Base-by-base conservation (phyloP, 2,113 vertebrate genomes). In the Hyla sarda region DNA sequence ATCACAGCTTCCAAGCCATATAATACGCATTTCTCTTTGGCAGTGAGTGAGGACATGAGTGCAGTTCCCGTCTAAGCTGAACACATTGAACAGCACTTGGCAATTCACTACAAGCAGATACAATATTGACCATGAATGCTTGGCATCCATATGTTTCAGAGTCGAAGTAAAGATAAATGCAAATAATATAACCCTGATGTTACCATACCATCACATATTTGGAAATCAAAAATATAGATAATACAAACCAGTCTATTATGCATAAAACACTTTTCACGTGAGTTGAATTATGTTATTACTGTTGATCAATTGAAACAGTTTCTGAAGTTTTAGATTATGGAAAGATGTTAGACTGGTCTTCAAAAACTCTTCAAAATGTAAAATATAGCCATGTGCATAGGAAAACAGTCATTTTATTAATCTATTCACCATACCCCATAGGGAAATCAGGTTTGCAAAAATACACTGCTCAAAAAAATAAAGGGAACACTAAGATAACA, bases 71-170 rank as follows among this genome's bases (percentile, higher is more conserved):
- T 41, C 32, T 71, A 23, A 23, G 34, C 67, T 41, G 34, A 71
- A 41, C 67, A 71, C 67, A 71, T 71, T 71, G 34, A 71, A 71
- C 23, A 41, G 32, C 17, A 71, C 67, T 71, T 71, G 67, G 67
- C 67, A 71, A 23, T 71, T 41, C 34, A 21, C 67, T 16, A 7
- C 67, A 71, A 69, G 67, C 67, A 71, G 67, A 71, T 71, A 7
- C 32, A 71, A 71, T 71, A 41, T 41, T 71, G 67, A 30, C 19
- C 67, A 41, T 7, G 2, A 41, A 71, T 19, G 34, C 10, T 71
- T 41, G 34, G 34, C 32, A 23, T 41, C 32, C 4, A 23, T 41
- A 12, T 71, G 17, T 71, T 71, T 71, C 32, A 71, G 32, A 30
- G 19, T 19, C 32, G 34, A 23, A 41, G 67, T 71, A 41, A 71